phyloP scores from a whole-genome alignment of 1,140 invertebrate species.

The Contarinia nasturtii region DNA sequence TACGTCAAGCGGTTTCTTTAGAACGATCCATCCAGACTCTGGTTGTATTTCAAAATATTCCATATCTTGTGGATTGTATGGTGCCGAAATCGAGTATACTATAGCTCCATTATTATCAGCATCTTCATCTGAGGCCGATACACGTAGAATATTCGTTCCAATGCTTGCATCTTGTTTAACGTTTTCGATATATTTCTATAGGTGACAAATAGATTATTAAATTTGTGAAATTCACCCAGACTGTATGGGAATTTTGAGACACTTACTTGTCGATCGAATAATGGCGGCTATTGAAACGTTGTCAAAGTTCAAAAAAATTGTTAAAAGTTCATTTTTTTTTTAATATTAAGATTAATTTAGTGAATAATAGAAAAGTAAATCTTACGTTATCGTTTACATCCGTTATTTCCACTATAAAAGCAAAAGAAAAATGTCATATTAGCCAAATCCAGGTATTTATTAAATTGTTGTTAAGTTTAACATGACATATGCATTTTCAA shows the following conservation, averaged over 20 bases:
- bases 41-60: slow-evolving; percentile 92
- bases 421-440: too few species aligned
- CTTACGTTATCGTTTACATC: slow-evolving; percentile 72
- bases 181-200: slow-evolving; percentile 87
- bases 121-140: slow-evolving; percentile 88
- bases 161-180: slow-evolving; percentile 93
- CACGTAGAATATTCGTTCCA: slow-evolving; percentile 80
- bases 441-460: too few species aligned
- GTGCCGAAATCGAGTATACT: slow-evolving; percentile 73
- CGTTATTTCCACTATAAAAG: slow-evolving; percentile 61
- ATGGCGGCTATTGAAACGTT: slow-evolving; percentile 35
- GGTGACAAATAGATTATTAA: too few species aligned
- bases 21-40: slow-evolving; percentile 87
- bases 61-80: slow-evolving; percentile 64
- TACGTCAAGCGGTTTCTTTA: slow-evolving; percentile 88
- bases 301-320: neutral
- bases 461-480: too few species aligned
- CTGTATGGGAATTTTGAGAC: neutral
- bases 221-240: too few species aligned
- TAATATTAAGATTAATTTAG: too few species aligned
- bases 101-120: slow-evolving; percentile 91
- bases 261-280: slow-evolving; percentile 81
- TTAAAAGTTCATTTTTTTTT: too few species aligned
- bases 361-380: neutral
- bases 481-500: too few species aligned